Evolutionary conservation across 2,797 vertebrate genomes (phyloP), one percentile per base, ranked within the genome.

Genomic region (Sebastes trivittatus): DNA sequence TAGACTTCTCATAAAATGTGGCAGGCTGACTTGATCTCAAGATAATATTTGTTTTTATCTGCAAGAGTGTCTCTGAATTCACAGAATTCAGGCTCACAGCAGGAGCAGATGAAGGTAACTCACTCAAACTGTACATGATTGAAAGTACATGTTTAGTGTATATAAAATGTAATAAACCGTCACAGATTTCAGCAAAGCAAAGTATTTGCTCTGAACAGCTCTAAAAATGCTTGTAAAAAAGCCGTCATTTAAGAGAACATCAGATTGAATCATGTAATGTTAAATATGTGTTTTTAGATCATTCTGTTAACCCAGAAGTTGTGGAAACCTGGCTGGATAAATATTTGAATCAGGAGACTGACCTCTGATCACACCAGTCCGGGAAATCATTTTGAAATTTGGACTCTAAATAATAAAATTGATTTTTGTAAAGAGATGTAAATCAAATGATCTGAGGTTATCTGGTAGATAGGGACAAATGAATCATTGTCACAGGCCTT

Each of bases 361-460:
- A 83, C 69, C 82, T 88, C 34, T 78, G 67, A 63, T 49, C 70
- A 13, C 56, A 52, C 55, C 56, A 13, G 20, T 82, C 52, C 54
- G n/a, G 87, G 76, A 86, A 89, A 70, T 78, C 27, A 58, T 75
- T 83, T 72, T 55, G 72, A 87, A 90, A 86, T 84, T 36, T 29
- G 59, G 49, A 74, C 71, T 70, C 18, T 46, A 72, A 81, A 78
- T 38, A 38, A 38, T 38, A 38, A 38, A 38, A 38, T 38, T 2
- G 36, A 38, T 38, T 38, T 38, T 38, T 38, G 36, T 38, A 13
- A 38, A 38, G 0, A 13, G 36, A 13, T 38, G 36, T 38, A 13
- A 38, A 38, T 38, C 72, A 87, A 82, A 64, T 22, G 1, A 52
- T 46, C 18, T 42, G 9, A 61, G 2, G 16, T 32, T 38, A 38